Evolutionary conservation across 2,797 vertebrate genomes (phyloP).

Genomic region (Phataginus tetradactyla): DNA sequence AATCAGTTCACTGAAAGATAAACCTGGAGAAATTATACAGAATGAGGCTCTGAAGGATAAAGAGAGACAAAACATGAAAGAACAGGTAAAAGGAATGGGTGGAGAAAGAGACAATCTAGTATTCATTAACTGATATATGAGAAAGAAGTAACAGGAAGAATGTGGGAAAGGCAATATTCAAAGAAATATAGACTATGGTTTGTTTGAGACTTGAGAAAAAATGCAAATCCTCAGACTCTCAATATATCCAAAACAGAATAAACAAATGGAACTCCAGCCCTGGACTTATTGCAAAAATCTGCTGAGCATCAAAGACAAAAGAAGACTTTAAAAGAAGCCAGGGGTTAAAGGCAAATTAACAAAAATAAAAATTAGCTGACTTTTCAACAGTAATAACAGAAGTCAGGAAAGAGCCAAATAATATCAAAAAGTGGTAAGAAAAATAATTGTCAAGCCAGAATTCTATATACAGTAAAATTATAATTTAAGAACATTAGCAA

Average conservation of each 20-base stretch:
- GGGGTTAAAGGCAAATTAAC: background rate
- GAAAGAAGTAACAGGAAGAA: background rate
- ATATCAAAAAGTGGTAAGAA: background rate
- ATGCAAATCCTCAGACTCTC: background rate
- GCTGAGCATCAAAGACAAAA: background rate
- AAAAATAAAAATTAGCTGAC: background rate
- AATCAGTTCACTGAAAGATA: background rate
- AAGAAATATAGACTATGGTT: background rate
- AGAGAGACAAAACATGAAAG: background rate
- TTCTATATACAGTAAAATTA: background rate
- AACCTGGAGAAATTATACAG: background rate
- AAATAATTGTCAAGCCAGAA: background rate
- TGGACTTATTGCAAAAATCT: background rate
- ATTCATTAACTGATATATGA: background rate
- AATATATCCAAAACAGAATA: background rate
- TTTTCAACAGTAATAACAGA: background rate
- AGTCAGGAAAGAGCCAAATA: background rate
- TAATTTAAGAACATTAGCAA: background rate
- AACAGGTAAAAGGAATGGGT: background rate
- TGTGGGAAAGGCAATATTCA: background rate
- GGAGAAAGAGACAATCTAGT: background rate
- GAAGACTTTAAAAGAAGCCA: background rate
- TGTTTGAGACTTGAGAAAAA: background rate
- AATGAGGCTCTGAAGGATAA: background rate
- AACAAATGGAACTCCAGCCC: background rate